Conservation (phyloP, 1,140 invertebrate genomes). For the Aphelinus certus region DNA sequence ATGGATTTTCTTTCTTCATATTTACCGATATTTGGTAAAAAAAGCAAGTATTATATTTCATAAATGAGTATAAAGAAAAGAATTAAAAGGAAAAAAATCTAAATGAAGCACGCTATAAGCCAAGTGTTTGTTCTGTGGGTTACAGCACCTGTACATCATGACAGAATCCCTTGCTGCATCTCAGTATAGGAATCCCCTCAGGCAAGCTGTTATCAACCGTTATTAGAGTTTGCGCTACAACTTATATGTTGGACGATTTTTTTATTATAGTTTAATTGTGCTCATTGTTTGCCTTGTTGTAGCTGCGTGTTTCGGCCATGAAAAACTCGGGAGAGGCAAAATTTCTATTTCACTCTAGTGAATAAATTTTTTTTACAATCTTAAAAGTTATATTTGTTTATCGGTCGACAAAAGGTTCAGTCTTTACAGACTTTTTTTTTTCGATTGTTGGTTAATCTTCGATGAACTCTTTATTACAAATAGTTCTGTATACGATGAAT, state of each 20-base stretch:
- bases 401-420: too few relatives aligned
- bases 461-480: too few relatives aligned
- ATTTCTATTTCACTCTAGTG: conserved; percentile 11
- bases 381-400: too few relatives aligned
- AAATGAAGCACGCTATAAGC: conserved; percentile 8
- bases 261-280: conserved; percentile 45
- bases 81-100: background rate
- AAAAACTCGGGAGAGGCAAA: background rate
- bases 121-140: conserved; percentile 65
- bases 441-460: too few relatives aligned
- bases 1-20: too few relatives aligned
- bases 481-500: too few relatives aligned
- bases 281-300: conserved; percentile 56
- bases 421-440: too few relatives aligned
- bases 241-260: background rate
- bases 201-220: conserved; percentile 74
- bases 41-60: too few relatives aligned
- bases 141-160: conserved; percentile 76
- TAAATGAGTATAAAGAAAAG: too few relatives aligned
- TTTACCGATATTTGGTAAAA: too few relatives aligned
- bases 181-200: conserved; percentile 78
- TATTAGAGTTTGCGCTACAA: conserved; percentile 53
- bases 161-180: conserved; percentile 43
- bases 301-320: conserved; percentile 1
- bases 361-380: too few relatives aligned